Conservation (phyloP, 2,113 vertebrate species). For the Psettodes erumei region DNA sequence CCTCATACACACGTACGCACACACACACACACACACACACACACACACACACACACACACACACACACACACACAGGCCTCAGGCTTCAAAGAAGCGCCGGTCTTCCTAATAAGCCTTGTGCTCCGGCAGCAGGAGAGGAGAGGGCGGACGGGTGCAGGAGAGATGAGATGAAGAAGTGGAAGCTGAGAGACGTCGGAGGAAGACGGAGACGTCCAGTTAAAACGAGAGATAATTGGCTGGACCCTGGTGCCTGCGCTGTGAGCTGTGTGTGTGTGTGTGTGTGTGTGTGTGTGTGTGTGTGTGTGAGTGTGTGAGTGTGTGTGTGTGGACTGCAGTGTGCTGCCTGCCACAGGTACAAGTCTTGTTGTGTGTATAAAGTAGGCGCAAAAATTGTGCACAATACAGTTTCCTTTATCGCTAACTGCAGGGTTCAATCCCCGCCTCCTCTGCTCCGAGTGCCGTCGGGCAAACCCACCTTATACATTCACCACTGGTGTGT, state of each 20-base stretch:
- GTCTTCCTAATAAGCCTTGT: slow-evolving; percentile 21
- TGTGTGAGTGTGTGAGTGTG: not conserved
- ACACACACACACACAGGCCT: slow-evolving; percentile 20
- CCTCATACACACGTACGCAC: slow-evolving; percentile 21
- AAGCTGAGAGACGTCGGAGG: not conserved
- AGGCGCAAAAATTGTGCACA: too few relatives aligned
- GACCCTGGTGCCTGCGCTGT: not conserved
- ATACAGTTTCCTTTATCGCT: too few relatives aligned
- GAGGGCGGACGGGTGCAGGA: slow-evolving; percentile 40
- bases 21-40: slow-evolving; percentile 24
- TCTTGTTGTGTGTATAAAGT: too few relatives aligned
- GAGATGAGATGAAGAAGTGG: not conserved
- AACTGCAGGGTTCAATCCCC: too few relatives aligned
- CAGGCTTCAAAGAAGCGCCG: slow-evolving; percentile 37
- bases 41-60: slow-evolving; percentile 15
- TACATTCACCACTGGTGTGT: too few relatives aligned
- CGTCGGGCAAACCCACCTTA: too few relatives aligned
- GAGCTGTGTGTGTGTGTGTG: not conserved
- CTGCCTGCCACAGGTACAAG: too few relatives aligned
- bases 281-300: not conserved
- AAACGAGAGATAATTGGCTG: slow-evolving; percentile 45
- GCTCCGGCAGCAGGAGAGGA: slow-evolving; percentile 27
- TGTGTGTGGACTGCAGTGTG: not conserved
- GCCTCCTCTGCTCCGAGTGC: too few relatives aligned
- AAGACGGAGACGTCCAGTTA: slow-evolving; percentile 16